Percentiles rank a stretch among this genome's conserved stretches.
These are phyloP conservation scores for Phrixothrix hirtus DNA, from an alignment of 2,888 invertebrate species.

Conservation along the genomic window DNA sequence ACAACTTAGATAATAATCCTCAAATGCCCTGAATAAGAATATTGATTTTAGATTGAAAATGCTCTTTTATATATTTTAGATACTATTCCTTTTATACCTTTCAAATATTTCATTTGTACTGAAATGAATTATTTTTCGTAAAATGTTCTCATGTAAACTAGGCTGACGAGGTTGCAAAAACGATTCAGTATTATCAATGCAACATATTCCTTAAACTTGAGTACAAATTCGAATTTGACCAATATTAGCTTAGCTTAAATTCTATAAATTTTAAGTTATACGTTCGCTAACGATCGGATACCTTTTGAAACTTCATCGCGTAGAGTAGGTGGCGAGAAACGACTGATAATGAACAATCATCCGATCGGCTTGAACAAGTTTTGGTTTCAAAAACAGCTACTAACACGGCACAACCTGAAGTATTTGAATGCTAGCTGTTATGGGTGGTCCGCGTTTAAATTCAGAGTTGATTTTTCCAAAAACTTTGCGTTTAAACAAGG, in stretches of 20 bases:
- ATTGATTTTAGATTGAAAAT: no score
- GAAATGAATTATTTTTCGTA: no score
- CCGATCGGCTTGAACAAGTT: not conserved
- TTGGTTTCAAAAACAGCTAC: slow-evolving; percentile 48
- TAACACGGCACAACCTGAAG: slow-evolving; percentile 43
- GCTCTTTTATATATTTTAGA: no score
- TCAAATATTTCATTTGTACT: no score
- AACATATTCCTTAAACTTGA: slow-evolving; percentile 34
- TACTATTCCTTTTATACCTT: no score
- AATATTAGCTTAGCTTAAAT: slow-evolving; percentile 29
- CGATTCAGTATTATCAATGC: slow-evolving; percentile 36
- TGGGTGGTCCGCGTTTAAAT: slow-evolving; percentile 35
- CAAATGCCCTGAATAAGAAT: no score
- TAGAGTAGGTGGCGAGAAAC: no score
- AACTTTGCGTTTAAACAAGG: slow-evolving; percentile 36
- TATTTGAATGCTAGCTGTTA: slow-evolving; percentile 38
- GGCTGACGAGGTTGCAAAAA: slow-evolving; percentile 6
- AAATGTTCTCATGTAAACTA: no score
- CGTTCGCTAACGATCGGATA: slow-evolving; percentile 1
- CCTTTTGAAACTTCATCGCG: no score
- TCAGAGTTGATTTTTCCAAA: slow-evolving; percentile 20
- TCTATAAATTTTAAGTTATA: slow-evolving; percentile 7
- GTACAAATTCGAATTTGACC: slow-evolving; percentile 37
- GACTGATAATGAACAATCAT: not conserved
- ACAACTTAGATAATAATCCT: no score